Base-by-base conservation (phyloP, 1,140 invertebrate species). In the Papilio xuthus region DNA sequence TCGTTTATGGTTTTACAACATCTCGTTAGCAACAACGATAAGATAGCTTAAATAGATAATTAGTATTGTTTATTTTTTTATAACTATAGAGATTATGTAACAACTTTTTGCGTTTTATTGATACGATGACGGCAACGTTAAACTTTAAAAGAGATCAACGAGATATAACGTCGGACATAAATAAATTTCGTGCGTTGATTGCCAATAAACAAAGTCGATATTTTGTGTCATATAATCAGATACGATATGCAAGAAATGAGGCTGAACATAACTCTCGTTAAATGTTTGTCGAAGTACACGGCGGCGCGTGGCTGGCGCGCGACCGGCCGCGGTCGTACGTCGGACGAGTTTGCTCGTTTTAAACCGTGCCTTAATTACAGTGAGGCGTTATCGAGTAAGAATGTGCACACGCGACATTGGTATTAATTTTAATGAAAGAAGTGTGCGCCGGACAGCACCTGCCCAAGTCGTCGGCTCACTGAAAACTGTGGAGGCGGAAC, bases 381-480 rank as follows among this genome's bases (percentile, higher is more conserved):
- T 81, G 82, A 91, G 89, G 92, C 92, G 92, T 92, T 93, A 93
- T 92, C 92, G 90, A 88, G 90, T 91, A 93, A 91, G 92, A 93
- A 93, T 93, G 91, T 91, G 92, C 89, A 91, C 92, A 92, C 92
- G 91, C 92, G 92, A 93, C 92, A 92, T 92, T 90, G 89, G 92
- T 93, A 93, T 93, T 93, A 93, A 93, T 93, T 93, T 93, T 93
- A 93, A 93, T 92, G 92, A 92, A 93, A 93, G 92, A 93, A 93
- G 92, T 93, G 90, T 90, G 91, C 92, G 90, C 86, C 84, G 84
- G 78, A 77, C 82, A 85, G 85, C 92, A 93, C 92, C 92, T 93
- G 92, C 92, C 87, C 83, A 83, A 88, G 87, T 89, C 83, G 85
- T 85, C 88, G 89, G 83, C 86, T 89, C 75, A 87, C 88, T 88